Conservation (phyloP, 2,113 vertebrate genomes). For the Sturnira hondurensis region DNA sequence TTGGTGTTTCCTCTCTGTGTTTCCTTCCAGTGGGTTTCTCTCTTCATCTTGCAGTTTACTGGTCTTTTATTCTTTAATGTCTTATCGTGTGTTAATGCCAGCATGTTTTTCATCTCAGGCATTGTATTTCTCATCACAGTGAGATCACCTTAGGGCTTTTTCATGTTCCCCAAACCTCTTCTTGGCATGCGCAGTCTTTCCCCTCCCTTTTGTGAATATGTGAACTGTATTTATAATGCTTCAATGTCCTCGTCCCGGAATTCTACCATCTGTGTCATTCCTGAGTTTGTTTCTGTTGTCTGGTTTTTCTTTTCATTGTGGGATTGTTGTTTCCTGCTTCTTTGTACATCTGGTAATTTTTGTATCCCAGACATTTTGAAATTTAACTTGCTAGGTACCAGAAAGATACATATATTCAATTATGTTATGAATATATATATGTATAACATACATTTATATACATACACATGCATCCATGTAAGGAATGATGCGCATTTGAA, state of each 20-base stretch:
- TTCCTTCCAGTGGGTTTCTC: neutral
- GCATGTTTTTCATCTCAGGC: neutral
- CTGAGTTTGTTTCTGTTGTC: neutral
- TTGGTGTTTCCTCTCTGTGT: neutral
- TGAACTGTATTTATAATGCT: neutral
- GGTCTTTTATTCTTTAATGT: neutral
- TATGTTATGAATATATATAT: neutral
- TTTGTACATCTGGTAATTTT: neutral
- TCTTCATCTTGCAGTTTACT: neutral
- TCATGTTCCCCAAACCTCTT: neutral
- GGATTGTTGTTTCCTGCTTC: neutral
- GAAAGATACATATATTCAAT: neutral
- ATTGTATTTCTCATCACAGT: neutral
- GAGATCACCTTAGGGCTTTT: neutral
- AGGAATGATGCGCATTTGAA: neutral
- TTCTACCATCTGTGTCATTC: neutral
- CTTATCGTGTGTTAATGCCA: neutral
- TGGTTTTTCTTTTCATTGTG: neutral
- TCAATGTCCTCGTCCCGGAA: neutral
- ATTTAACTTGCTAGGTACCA: slow-evolving; percentile 3
- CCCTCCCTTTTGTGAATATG: neutral
- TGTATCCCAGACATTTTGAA: neutral
- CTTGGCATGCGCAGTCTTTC: neutral
- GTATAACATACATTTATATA: neutral
- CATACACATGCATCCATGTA: neutral